A percentile compares a stretch with the other conserved stretches of the same genome.
Conservation (phyloP, 2,797 vertebrate species). For the Darevskia mixta region DNA sequence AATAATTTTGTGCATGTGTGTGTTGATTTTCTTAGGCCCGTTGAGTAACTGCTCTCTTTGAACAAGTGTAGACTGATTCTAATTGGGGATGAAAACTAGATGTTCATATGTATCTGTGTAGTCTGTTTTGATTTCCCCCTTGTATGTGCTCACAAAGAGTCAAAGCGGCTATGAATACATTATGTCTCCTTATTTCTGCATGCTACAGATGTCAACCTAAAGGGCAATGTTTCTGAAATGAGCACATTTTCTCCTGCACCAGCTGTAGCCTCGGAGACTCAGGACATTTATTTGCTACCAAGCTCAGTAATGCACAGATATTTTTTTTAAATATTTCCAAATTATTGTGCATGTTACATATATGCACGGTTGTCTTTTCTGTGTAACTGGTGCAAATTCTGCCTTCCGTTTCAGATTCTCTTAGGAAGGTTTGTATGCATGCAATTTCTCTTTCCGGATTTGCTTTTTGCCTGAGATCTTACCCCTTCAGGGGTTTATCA, state of each 20-base stretch:
- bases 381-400: background rate
- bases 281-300: background rate
- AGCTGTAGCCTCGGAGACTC: background rate
- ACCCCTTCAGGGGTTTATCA: background rate
- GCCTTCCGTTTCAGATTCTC: background rate
- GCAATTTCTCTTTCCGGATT: background rate
- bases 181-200: background rate
- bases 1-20: background rate
- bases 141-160: background rate
- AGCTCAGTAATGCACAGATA: background rate
- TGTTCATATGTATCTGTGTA: background rate
- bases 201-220: background rate
- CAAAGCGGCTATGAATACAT: background rate
- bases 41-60: background rate
- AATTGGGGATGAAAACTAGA: conserved; percentile 4
- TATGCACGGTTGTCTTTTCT: no score
- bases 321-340: background rate
- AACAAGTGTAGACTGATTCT: background rate
- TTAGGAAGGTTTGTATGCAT: background rate
- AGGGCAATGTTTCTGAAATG: background rate
- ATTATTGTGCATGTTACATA: background rate
- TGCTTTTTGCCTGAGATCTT: background rate
- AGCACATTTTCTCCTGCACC: background rate
- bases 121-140: background rate
- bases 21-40: background rate